These are phyloP conservation scores for Terrapene triunguis DNA, from an alignment of 2,113 vertebrate genomes.

Conservation along the genomic window DNA sequence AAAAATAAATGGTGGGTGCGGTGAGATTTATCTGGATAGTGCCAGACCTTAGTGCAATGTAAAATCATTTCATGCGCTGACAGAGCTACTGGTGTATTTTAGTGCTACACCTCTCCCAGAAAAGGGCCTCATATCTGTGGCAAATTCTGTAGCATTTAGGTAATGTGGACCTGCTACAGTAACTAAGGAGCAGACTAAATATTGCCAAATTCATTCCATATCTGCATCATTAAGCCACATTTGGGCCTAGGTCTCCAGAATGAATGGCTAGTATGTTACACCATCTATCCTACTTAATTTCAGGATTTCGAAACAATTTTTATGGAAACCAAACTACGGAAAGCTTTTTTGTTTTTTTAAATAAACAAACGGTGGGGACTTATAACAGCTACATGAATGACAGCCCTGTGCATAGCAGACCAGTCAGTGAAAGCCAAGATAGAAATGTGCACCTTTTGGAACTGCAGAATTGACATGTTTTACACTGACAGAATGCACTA, in stretches of 20 bases:
- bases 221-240: neutral
- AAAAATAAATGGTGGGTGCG: neutral
- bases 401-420: neutral
- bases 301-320: neutral
- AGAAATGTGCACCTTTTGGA: neutral
- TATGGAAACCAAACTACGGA: neutral
- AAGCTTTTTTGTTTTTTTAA: neutral
- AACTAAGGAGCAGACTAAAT: neutral
- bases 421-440: neutral
- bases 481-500: neutral
- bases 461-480: neutral
- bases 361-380: neutral
- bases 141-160: neutral
- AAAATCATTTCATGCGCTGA: neutral
- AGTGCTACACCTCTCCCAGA: neutral
- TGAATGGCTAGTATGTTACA: neutral
- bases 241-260: neutral
- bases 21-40: neutral
- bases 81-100: neutral
- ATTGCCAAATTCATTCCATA: neutral
- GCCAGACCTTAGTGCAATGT: neutral
- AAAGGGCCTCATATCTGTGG: neutral
- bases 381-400: accelerated
- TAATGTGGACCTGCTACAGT: neutral
- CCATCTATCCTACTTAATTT: neutral